A percentile compares a stretch with the other conserved stretches of the same genome.
phyloP scores from a whole-genome alignment of 2,797 vertebrate genomes.

The Chromobotia macracanthus region DNA sequence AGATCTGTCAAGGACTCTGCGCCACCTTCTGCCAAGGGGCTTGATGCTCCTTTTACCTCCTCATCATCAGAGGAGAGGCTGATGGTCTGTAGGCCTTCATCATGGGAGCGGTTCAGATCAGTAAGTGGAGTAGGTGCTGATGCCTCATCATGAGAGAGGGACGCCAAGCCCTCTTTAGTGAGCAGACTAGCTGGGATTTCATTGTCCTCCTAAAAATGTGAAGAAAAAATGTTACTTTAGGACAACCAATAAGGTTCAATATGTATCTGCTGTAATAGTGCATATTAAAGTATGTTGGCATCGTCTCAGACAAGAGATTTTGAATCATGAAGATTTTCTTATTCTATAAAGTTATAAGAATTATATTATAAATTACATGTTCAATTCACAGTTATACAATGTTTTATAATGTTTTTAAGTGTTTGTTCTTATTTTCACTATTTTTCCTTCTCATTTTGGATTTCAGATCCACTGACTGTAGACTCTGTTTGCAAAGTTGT shows the following conservation, averaged over 20 bases:
- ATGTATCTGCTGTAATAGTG: background rate
- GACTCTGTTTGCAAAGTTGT: conserved; percentile 5
- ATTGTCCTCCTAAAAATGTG: conserved; percentile 86
- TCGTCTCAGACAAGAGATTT: no score
- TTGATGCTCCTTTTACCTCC: conserved; percentile 47
- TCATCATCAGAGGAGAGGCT: conserved; percentile 91
- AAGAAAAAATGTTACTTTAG: conserved; percentile 32
- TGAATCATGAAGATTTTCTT: no score
- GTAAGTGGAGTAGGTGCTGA: conserved; percentile 64
- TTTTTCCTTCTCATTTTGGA: no score
- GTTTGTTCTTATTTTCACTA: no score
- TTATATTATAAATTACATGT: no score
- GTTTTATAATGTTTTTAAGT: no score
- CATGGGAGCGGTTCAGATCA: conserved; percentile 79
- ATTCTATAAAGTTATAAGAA: no score
- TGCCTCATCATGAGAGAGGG: conserved; percentile 77
- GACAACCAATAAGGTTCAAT: background rate
- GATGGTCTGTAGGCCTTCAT: conserved; percentile 87
- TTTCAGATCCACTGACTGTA: no score
- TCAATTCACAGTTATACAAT: no score
- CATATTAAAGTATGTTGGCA: no score
- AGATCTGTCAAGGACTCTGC: conserved; percentile 52
- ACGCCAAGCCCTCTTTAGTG: conserved; percentile 77
- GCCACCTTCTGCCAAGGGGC: conserved; percentile 41
- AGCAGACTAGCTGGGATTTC: conserved; percentile 90